Percentiles rank a stretch among this genome's conserved stretches.
These are phyloP conservation scores for Turritopsis rubra DNA, from an alignment of 30 jellyfish, hydroid and myxozoan genomes.

Conservation along the genomic window DNA sequence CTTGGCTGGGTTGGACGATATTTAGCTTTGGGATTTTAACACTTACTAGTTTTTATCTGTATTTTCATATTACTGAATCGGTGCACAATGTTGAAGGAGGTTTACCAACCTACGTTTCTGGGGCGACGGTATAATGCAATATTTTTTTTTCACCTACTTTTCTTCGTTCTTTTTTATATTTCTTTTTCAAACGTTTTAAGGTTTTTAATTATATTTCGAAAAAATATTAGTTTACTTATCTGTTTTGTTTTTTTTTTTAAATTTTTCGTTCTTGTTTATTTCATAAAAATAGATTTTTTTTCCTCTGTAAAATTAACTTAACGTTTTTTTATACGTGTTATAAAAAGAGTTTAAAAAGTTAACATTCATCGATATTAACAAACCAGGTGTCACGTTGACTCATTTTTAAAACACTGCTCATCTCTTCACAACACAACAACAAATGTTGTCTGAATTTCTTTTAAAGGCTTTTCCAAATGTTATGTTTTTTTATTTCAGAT, in stretches of 20 bases:
- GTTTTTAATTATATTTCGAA: background rate
- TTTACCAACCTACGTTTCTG: background rate
- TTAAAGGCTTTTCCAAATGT: background rate
- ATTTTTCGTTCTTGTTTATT: background rate
- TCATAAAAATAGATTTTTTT: background rate
- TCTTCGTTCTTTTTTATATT: background rate
- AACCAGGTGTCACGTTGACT: background rate
- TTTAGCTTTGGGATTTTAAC: background rate
- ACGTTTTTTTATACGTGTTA: no score
- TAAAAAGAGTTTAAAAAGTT: background rate
- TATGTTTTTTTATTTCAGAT: background rate
- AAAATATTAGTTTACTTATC: background rate
- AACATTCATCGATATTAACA: background rate
- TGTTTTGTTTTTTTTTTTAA: no score
- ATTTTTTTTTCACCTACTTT: background rate
- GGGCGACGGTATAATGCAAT: constrained; percentile 12
- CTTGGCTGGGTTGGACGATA: background rate
- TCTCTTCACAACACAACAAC: no score
- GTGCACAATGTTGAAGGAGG: constrained; percentile 2
- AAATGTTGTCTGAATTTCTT: background rate
- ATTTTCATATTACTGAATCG: background rate
- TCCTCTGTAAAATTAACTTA: background rate
- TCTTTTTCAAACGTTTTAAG: background rate
- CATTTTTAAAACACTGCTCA: background rate
- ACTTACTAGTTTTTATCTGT: background rate